Evolutionary conservation across 2,797 vertebrate genomes (phyloP).

Genomic region (Dryobates pubescens): DNA sequence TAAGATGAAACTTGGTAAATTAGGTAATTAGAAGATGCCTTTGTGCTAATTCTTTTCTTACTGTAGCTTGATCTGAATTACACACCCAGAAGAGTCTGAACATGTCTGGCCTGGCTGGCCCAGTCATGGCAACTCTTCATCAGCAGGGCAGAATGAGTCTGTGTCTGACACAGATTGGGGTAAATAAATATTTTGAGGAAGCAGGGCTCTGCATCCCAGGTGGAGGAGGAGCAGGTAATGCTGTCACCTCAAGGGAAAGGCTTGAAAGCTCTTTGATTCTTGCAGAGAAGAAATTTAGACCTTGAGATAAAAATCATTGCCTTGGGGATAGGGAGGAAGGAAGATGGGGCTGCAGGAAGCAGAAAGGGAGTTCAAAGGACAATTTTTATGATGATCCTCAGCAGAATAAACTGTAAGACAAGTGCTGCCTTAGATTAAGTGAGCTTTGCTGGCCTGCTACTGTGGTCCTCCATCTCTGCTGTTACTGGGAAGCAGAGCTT

Average conservation of each 20-base stretch:
- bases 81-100: neutral
- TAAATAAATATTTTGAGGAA: slow-evolving; percentile 27
- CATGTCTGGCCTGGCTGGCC: neutral
- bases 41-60: neutral
- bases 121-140: neutral
- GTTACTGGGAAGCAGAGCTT: neutral
- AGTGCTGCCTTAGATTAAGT: neutral
- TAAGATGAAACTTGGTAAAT: neutral
- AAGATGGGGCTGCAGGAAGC: slow-evolving; percentile 18
- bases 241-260: slow-evolving; percentile 29
- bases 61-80: neutral
- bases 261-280: slow-evolving; percentile 52
- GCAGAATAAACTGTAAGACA: slow-evolving; percentile 16
- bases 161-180: neutral
- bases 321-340: slow-evolving; percentile 28
- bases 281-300: slow-evolving; percentile 17
- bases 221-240: slow-evolving; percentile 23
- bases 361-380: slow-evolving; percentile 46
- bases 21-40: neutral
- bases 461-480: neutral
- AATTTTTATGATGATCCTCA: neutral
- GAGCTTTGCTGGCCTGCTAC: neutral
- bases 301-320: slow-evolving; percentile 63
- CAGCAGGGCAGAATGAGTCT: neutral
- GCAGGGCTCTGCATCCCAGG: neutral